phyloP scores from a whole-genome alignment of 35 echinoderm and acorn worm genomes.

The Hemicentrotus pulcherrimus region DNA sequence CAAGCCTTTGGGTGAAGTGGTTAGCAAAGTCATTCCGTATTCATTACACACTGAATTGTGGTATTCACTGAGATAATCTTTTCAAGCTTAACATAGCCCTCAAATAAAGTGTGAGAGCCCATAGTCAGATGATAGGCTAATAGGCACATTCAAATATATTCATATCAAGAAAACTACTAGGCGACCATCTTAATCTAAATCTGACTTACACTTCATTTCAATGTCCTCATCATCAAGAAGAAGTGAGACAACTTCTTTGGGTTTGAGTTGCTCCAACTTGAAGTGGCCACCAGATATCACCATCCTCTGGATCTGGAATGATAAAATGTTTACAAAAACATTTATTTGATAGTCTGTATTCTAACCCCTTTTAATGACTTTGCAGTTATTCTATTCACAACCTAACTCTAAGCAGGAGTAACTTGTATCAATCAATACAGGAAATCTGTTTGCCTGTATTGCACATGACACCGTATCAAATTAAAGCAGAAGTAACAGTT shows the following conservation, averaged over 20 bases:
- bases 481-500: neutral
- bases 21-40: neutral
- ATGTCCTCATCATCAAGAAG: constrained; percentile 97
- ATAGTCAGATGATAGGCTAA: neutral
- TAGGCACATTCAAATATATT: neutral
- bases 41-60: neutral
- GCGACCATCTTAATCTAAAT: too few species aligned
- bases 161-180: too few species aligned
- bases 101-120: neutral
- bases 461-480: too few species aligned
- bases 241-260: constrained; percentile 93
- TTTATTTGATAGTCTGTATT: neutral
- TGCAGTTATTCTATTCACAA: neutral
- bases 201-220: constrained; percentile 92
- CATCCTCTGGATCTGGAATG: constrained; percentile 94
- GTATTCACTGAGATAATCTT: neutral
- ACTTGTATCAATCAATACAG: neutral
- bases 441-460: neutral
- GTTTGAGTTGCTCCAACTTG: constrained; percentile 93
- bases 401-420: neutral
- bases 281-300: constrained; percentile 95
- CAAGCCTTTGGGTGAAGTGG: neutral
- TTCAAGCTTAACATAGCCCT: neutral
- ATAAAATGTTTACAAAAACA: neutral
- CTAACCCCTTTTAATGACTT: neutral